Evolutionary conservation across 2,113 vertebrate species (phyloP).

Genomic region (Upupa epops): DNA sequence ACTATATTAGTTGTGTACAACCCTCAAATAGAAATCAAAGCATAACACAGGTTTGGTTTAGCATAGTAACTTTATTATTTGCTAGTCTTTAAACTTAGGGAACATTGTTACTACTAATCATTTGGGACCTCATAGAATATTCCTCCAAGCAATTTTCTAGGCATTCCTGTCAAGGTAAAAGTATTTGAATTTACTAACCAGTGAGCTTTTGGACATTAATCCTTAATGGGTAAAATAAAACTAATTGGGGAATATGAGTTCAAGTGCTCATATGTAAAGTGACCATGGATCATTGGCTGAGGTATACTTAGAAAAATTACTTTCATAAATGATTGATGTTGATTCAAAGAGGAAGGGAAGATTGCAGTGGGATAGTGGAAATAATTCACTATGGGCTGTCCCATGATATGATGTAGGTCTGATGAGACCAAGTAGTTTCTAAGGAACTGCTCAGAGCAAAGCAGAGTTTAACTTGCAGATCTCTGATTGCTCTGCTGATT

Average conservation of each 20-base stretch:
- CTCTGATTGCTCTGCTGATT: neutral
- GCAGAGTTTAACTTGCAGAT: neutral
- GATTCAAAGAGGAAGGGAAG: neutral
- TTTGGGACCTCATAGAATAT: slow-evolving; percentile 1
- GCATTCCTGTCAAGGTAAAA: slow-evolving; percentile 16
- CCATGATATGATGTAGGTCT: neutral
- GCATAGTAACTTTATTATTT: slow-evolving; percentile 62
- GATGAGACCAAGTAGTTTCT: neutral
- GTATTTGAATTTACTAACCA: slow-evolving; percentile 9
- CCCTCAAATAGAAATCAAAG: slow-evolving; percentile 72
- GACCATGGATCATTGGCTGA: slow-evolving; percentile 32
- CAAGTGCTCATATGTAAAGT: slow-evolving; percentile 25
- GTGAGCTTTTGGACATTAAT: slow-evolving; percentile 46
- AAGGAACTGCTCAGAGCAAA: neutral
- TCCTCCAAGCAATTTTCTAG: slow-evolving; percentile 39
- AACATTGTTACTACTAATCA: neutral
- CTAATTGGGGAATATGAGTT: slow-evolving; percentile 52
- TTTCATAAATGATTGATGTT: slow-evolving; percentile 22
- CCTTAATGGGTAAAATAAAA: slow-evolving; percentile 61
- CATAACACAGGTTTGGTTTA: slow-evolving; percentile 40
- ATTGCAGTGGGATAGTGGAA: neutral
- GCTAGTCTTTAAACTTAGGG: slow-evolving; percentile 41
- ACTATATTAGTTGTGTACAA: slow-evolving; percentile 71
- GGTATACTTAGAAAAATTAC: slow-evolving; percentile 18
- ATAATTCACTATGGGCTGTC: neutral